Evolutionary conservation across 1,140 invertebrate species (phyloP), one percentile per base, ranked within the genome.

Genomic region (Macrostomum lignano): DNA sequence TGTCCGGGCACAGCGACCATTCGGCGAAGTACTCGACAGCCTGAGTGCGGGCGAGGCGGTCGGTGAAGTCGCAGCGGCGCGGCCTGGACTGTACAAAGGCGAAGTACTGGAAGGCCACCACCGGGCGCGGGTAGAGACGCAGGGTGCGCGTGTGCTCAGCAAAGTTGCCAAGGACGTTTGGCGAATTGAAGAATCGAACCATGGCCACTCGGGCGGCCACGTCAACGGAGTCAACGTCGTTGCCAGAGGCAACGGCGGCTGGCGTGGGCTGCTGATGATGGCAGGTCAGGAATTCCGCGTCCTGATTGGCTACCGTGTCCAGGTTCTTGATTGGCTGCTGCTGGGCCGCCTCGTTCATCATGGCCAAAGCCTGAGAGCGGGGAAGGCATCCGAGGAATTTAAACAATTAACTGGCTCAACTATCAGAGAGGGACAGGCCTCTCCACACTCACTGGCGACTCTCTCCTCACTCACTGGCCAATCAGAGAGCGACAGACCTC

Each of bases 11-110:
- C 1, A 98, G 58, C 1, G 76, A 79, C 79, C 86, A 96, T 57
- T 98, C 91, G 1, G 84, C 84, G 38, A 93, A 67, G 58, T 82
- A 98, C 52, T 98, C 88, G 2, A 96, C 84, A 5, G 88, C 84
- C 70, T 88, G 84, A 2, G 63, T 63, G 38, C 55, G 49, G 31
- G 82, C 79, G 55, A 98, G 79, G 46, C 72, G 70, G 40, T 73
- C 74, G 15, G 93, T 66, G 55, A 94, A 96, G 32, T 68, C 62
- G 7, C 76, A 74, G 5, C 72, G 68, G 10, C 55, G 47, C 1
- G 81, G 78, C 23, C 88, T 62, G 3, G 86, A 94, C 35, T 82
- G 66, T 0, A 98, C 61, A 47, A 98, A 98, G 41, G 81, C 91
- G 47, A 91, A 88, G 30, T 88, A 78, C 61, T 98, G 91, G 48